A percentile compares a stretch with the other conserved stretches of the same genome.
phyloP scores from a whole-genome alignment of 2,797 vertebrate species.

The Amblyopsis hoosieri region DNA sequence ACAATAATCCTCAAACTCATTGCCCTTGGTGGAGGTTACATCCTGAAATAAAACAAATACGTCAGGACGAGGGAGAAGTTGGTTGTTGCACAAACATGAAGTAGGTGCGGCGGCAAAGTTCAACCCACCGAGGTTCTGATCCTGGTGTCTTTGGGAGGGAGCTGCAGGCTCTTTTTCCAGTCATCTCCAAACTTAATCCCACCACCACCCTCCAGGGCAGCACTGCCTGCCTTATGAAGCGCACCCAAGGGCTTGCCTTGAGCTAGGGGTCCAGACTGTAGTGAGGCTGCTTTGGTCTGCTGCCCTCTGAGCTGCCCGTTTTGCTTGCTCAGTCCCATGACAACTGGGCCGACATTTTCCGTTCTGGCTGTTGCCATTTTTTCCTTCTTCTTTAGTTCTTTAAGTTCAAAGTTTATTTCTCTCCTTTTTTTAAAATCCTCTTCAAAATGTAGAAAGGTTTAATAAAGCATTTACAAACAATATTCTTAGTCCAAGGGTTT shows the following conservation, averaged over 20 bases:
- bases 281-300: slow-evolving; percentile 71
- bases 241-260: slow-evolving; percentile 63
- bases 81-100: fast-evolving
- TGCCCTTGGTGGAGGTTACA: slow-evolving; percentile 83
- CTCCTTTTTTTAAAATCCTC: slow-evolving; percentile 64
- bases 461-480: slow-evolving; percentile 76
- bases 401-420: slow-evolving; percentile 55
- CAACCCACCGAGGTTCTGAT: slow-evolving; percentile 80
- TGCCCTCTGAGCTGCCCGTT: slow-evolving; percentile 81
- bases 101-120: too few relatives aligned
- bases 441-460: slow-evolving; percentile 74
- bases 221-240: slow-evolving; percentile 60
- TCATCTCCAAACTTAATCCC: slow-evolving; percentile 83
- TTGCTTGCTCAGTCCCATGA: slow-evolving; percentile 81
- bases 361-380: slow-evolving; percentile 79
- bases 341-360: slow-evolving; percentile 69
- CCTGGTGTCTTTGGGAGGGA: slow-evolving; percentile 80
- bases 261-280: slow-evolving; percentile 61
- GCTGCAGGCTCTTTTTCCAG: slow-evolving; percentile 81
- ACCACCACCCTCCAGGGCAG: slow-evolving; percentile 68
- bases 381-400: slow-evolving; percentile 24
- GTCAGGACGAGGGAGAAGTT: slow-evolving; percentile 6
- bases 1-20: slow-evolving; percentile 87
- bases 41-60: slow-evolving; percentile 57
- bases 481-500: slow-evolving; percentile 65